Base-by-base conservation (phyloP, 2,797 vertebrate species). In the Pangasius krempfi region DNA sequence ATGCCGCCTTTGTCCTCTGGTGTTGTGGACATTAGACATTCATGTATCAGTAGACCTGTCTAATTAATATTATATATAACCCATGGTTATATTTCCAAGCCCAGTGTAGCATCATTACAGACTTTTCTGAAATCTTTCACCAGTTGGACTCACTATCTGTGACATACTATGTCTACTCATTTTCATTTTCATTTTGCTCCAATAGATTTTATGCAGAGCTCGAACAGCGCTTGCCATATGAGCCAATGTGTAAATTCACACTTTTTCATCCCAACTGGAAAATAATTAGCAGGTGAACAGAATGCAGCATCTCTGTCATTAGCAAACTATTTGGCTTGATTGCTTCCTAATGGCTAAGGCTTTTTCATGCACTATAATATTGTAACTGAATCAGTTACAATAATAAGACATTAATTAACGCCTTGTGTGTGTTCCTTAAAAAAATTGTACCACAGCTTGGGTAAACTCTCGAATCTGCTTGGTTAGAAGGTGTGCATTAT, bases 61-160 rank as follows among this genome's bases (percentile, higher is more conserved):
- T 88, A 88, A 88, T 84, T 88, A 76, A 84, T 64, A 76, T 78
- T 66, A 88, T 76, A 60, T 73, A 37, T 84, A 75, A 83, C 70
- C 58, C 58, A 64, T 56, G 60, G 84, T 68, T 33, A 44, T 50
- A 76, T 40, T 78, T 72, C 25, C 73, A 37, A 88, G 82, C 56
- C 72, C n/a, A 33, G 47, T 62, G 20, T 76, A 52, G 37, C 66
- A 73, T 88, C 87, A n/a, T 83, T 84, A 52, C 14, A 18, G 47
- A 58, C 64, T 52, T 62, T 84, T 84, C 37, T 82, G 73, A 87
- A 60, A 73, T 60, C 50, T 76, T 76, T 79, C 54, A 75, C 68
- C 54, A 75, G 52, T 83, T 83, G 50, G 50, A 56, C 50, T 40
- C 70, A 33, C 58, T 44, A 27, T 27, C 33, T 64, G 27, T 66